Percentiles rank a stretch among this genome's conserved stretches.
phyloP scores from a whole-genome alignment of 1,140 invertebrate genomes.

The Coenobita brevimanus region DNA sequence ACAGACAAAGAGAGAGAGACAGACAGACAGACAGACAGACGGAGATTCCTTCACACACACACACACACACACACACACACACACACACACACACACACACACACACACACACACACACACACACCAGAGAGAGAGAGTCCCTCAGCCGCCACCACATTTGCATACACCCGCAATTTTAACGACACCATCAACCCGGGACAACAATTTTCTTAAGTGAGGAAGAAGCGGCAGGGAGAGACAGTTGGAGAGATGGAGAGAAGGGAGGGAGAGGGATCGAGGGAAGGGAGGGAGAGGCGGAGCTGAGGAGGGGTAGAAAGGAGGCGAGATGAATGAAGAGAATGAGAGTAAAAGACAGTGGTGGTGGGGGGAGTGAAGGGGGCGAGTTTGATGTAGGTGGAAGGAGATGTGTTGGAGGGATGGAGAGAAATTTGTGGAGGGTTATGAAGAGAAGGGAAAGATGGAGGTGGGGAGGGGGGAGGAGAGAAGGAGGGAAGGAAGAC shows the following conservation, averaged over 20 bases:
- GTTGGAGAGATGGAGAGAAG: background rate
- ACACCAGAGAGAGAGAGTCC: background rate
- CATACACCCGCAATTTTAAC: constrained; percentile 48
- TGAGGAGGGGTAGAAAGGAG: background rate
- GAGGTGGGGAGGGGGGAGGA: no score
- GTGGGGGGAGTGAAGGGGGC: no score
- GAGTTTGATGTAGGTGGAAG: no score
- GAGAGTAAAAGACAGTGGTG: no score
- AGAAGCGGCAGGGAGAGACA: constrained; percentile 1
- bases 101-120: constrained; percentile 12
- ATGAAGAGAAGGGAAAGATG: no score
- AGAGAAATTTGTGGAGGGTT: no score
- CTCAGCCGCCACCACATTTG: constrained; percentile 18
- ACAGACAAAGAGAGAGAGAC: background rate
- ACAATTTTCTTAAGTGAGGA: constrained; percentile 53
- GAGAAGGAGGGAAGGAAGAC: no score
- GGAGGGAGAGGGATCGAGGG: background rate
- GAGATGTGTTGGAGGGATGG: no score
- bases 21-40: background rate
- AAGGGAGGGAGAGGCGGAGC: background rate
- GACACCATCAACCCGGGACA: constrained; percentile 41
- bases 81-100: constrained; percentile 14
- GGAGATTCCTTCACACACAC: background rate
- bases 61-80: constrained; percentile 1
- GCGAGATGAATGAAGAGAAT: background rate